These are phyloP conservation scores for Discoglossus pictus DNA, from an alignment of 2,797 vertebrate genomes.

Conservation along the genomic window DNA sequence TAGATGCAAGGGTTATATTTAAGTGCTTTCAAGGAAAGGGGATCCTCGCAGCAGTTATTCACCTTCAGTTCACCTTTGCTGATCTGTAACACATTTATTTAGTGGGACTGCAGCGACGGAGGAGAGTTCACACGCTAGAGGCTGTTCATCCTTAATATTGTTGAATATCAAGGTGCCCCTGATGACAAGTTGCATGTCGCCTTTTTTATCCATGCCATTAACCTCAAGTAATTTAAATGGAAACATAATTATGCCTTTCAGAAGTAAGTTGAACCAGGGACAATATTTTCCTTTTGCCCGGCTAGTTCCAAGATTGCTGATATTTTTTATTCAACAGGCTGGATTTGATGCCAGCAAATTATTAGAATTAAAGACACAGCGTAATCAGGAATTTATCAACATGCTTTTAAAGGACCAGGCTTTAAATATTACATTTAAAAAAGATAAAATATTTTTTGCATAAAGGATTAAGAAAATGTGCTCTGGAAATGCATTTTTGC, in stretches of 20 bases:
- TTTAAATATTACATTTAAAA: too few species aligned
- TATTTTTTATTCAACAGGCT: neutral
- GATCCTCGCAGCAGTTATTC: slow-evolving; percentile 9
- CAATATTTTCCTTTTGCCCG: slow-evolving; percentile 5
- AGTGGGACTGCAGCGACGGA: slow-evolving; percentile 4
- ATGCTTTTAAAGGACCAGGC: too few species aligned
- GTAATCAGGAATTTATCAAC: too few species aligned
- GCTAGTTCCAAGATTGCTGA: neutral
- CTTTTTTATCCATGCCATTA: slow-evolving; percentile 28
- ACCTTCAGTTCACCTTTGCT: slow-evolving; percentile 36
- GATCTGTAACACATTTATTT: slow-evolving; percentile 36
- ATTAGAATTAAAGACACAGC: too few species aligned
- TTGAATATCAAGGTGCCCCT: slow-evolving; percentile 14
- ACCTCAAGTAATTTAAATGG: slow-evolving; percentile 41
- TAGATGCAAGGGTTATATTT: slow-evolving; percentile 1
- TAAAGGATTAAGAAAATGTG: too few species aligned
- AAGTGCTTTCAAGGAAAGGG: slow-evolving; percentile 36
- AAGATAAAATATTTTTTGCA: too few species aligned
- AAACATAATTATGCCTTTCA: slow-evolving; percentile 31
- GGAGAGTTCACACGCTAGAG: slow-evolving; percentile 8
- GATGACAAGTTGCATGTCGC: slow-evolving; percentile 15
- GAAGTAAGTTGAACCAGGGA: slow-evolving; percentile 9
- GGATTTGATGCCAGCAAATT: too few species aligned
- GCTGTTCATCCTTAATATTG: neutral
- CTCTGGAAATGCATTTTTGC: too few species aligned